Evolutionary conservation across 2,113 vertebrate species (phyloP), one percentile per base, ranked within the genome.

Genomic region (Malurus alboscapulatus): DNA sequence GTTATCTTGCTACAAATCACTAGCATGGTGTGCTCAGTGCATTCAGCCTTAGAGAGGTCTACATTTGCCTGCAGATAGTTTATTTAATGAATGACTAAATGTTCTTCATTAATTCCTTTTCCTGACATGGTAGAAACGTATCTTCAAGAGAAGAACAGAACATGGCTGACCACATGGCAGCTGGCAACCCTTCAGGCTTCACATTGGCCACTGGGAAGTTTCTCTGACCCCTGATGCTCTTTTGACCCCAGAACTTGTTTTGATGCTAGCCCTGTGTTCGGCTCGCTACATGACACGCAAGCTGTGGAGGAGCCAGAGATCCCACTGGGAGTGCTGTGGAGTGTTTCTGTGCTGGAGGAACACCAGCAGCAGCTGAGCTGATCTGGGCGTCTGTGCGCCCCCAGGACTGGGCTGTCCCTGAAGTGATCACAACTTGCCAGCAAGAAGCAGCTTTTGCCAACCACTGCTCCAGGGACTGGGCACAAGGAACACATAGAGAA

Each of bases 251-350:
- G 14, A 48, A 40, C 8, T 12, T n/a, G 21, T 38, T 76, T 66
- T 7, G 27, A 69, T 2, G 7, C 30, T 16, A 38, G 34, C 48
- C 24, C 14, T 8, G 25, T 11, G 0, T 38, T 74, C 44, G 50
- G 25, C 50, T 62, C 0, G 0, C 7, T 54, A 18, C 0, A 0
- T 4, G 47, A 78, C 3, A 5, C 58, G 55, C 63, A 51, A 77
- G 72, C 27, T 3, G 5, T 1, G 2, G 73, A 81, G 45, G 11
- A 65, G 22, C 12, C 57, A 55, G 38, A 30, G 34, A 27, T 53
- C 14, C 66, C 48, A 2, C 62, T 15, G n/a, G n/a, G 61, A 63
- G 48, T 1, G 2, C 6, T 59, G 29, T 24, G 51, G 57, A n/a
- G 75, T 45, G 12, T 40, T 79, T 36, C 8, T 12, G 51, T 17